Base-by-base conservation (phyloP, 2,888 invertebrate genomes). In the Chouioia cunea region DNA sequence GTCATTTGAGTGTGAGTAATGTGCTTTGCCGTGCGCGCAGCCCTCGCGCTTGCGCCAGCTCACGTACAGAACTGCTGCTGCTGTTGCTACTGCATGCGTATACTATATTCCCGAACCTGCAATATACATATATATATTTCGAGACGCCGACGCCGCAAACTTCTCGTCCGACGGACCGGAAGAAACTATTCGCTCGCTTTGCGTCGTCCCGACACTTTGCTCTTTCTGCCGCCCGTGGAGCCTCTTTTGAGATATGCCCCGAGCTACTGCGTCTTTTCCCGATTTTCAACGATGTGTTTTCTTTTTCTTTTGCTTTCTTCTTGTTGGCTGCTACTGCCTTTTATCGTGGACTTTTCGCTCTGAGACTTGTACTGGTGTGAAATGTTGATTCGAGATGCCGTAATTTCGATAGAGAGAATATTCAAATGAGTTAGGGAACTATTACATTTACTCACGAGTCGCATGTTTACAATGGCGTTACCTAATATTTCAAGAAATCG, bases 1-100 rank as follows among this genome's bases (percentile, higher is more conserved):
- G 88, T 89, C 90, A 89, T 90, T 90, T 90, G 89, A 89, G 88
- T 88, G 90, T 90, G 87, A 90, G 88, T 90, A 90, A 91, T 90
- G 89, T 89, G 89, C 89, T 89, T 89, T 89, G 87, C 87, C 85
- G 83, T 82, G 82, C 79, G 78, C 53, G 27, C 20, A 46, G 12
- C 3, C 36, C 36, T 36, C 44, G 27, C 58, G 57, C 58, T n/a
- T 23, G 46, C 57, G 43, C 54, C 46, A 46, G 57, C 59, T 47
- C 53, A 22, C 47, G n/a, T 23, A 6, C 22, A 36, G 22, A 54
- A 18, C 23, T 16, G 44, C n/a, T 2, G 53, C 53, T 6, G 60
- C 23, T 57, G 16, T 23, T 71, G 63, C 66, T 66, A 63, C 59
- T 66, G 63, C 62, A 71, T 71, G 54, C 36, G 36, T 36, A 10